phyloP scores from a whole-genome alignment of 2,113 vertebrate genomes.

The Proteles cristata region DNA sequence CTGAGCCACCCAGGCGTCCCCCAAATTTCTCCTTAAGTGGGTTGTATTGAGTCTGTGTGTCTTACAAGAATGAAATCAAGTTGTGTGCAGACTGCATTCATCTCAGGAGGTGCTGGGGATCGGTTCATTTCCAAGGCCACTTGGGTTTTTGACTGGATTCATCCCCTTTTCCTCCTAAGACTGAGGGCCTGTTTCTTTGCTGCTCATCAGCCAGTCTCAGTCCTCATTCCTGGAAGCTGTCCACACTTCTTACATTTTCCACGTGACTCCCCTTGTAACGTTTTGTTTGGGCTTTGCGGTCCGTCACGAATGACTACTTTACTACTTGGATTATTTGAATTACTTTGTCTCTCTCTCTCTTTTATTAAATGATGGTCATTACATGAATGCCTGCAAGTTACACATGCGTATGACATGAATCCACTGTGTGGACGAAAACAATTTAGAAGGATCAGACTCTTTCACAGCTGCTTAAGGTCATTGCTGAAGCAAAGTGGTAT shows the following conservation, averaged over 20 bases:
- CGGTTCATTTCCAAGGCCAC: rapidly evolving
- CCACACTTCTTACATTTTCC: rapidly evolving
- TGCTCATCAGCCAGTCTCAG: rapidly evolving
- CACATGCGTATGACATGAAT: background rate
- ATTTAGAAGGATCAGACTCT: background rate
- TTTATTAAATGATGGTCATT: background rate
- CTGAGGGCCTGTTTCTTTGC: rapidly evolving
- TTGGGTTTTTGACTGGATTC: rapidly evolving
- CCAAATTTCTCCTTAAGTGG: background rate
- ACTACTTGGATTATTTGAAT: background rate
- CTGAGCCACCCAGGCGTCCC: too few relatives aligned
- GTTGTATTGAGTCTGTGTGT: too few relatives aligned
- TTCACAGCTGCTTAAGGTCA: background rate
- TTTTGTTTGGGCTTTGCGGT: rapidly evolving
- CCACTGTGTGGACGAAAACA: background rate
- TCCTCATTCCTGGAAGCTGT: too few relatives aligned
- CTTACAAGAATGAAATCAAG: rapidly evolving
- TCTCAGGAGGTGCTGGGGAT: background rate
- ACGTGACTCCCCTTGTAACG: rapidly evolving
- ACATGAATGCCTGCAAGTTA: background rate
- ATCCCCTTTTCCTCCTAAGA: rapidly evolving
- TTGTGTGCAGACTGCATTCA: rapidly evolving
- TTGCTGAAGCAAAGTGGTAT: background rate
- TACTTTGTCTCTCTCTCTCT: background rate
- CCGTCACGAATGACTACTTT: background rate